phyloP scores from a whole-genome alignment of 1,140 invertebrate species.

The Orchestia grillus region DNA sequence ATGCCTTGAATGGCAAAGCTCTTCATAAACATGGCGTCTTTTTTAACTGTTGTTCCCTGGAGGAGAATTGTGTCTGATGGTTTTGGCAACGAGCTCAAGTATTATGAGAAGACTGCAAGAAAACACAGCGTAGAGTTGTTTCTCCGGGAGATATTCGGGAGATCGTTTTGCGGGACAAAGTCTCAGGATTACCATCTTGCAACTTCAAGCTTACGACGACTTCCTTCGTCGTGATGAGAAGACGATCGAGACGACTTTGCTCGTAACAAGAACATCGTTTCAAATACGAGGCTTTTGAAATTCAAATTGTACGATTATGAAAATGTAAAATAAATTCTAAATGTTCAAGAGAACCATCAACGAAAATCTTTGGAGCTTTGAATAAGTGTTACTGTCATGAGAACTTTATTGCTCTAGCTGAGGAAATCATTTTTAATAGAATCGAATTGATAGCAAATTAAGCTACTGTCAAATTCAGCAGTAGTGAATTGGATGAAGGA shows the following conservation, averaged over 20 bases:
- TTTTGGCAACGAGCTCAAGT: background rate
- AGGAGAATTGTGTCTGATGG: background rate
- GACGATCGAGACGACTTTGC: background rate
- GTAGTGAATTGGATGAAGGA: too few relatives aligned
- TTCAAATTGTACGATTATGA: background rate
- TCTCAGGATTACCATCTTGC: background rate
- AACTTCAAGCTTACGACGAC: background rate
- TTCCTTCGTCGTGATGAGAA: background rate
- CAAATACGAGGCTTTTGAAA: background rate
- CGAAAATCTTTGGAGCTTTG: background rate
- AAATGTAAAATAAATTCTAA: background rate
- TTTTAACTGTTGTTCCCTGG: constrained; percentile 5
- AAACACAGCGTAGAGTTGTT: background rate
- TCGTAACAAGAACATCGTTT: background rate
- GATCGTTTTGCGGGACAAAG: background rate
- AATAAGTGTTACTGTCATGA: background rate
- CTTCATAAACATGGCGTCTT: background rate
- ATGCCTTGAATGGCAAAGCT: constrained; percentile 12
- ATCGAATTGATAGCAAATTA: too few relatives aligned
- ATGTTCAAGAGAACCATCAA: background rate
- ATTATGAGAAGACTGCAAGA: background rate
- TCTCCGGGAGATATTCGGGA: background rate
- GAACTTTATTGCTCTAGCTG: background rate
- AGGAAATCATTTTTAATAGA: too few relatives aligned
- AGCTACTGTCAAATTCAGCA: too few relatives aligned